Conservation (phyloP, 2,888 invertebrate genomes). For the Xanthorhoe designata region DNA sequence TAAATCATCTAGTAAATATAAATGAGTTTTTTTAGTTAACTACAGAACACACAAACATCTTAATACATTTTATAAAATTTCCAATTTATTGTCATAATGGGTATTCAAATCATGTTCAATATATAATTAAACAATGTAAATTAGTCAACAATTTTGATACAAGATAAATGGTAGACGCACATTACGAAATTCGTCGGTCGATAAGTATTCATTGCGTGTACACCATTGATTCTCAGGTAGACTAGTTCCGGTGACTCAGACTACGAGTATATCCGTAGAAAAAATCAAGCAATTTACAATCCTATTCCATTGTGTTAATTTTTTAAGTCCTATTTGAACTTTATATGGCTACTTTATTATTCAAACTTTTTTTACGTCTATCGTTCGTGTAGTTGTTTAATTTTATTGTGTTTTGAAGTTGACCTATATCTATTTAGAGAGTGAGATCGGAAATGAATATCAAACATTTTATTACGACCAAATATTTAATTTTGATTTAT, state of each 20-base stretch:
- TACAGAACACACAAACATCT: too few relatives aligned
- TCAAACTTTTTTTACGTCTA: conserved; percentile 54
- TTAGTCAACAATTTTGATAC: conserved; percentile 43
- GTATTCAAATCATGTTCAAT: conserved; percentile 45
- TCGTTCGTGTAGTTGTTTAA: conserved; percentile 60
- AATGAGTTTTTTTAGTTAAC: too few relatives aligned
- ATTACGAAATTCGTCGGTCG: conserved; percentile 51
- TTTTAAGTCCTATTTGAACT: conserved; percentile 32
- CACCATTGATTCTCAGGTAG: conserved; percentile 63
- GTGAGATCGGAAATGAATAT: conserved; percentile 37
- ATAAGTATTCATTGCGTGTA: conserved; percentile 67
- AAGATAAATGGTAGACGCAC: conserved; percentile 40
- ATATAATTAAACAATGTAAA: conserved; percentile 51
- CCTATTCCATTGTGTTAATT: conserved; percentile 23
- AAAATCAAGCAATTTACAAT: conserved; percentile 26
- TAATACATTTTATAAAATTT: too few relatives aligned
- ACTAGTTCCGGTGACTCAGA: conserved; percentile 78
- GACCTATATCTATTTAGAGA: conserved; percentile 60
- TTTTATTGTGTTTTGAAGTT: conserved; percentile 60
- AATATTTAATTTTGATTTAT: conserved; percentile 38
- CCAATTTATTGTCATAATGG: not conserved
- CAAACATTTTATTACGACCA: conserved; percentile 36
- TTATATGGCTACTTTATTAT: conserved; percentile 61
- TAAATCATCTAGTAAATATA: too few relatives aligned
- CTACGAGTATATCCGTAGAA: conserved; percentile 61